Evolutionary conservation across 2,113 vertebrate genomes (phyloP), one percentile per base, ranked within the genome.

Genomic region (Menidia beryllina): DNA sequence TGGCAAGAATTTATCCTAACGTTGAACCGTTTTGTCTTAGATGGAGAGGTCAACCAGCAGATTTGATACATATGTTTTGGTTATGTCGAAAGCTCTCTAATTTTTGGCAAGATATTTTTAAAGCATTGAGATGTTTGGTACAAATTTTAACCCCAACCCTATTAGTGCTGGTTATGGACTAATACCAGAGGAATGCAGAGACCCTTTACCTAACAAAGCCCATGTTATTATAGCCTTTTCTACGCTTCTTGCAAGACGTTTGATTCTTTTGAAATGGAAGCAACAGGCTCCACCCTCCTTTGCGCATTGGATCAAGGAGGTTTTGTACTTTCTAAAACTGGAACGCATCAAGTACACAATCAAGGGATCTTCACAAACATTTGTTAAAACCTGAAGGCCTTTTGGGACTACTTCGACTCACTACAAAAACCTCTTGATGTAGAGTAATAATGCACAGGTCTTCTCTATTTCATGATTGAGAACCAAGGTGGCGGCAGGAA

Each of bases 41-140:
- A 43, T 54, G 39, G 13, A 62, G 19, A 62, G 58, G 59, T 12
- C 17, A 38, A 26, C 30, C 58, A 25, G 69, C 50, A 47, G 69
- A 71, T 38, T 13, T 62, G 15, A 20, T 43, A 14, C 26, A 54
- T 26, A 38, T 48, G 27, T 47, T 60, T 21, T 47, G 58, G 26
- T n/a, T 2, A 0, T 62, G 41, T 7, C n/a, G n/a, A n/a, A n/a
- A n/a, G n/a, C n/a, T n/a, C n/a, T n/a, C n/a, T n/a, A n/a, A n/a
- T n/a, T n/a, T n/a, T n/a, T n/a, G n/a, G n/a, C n/a, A n/a, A n/a
- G n/a, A n/a, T n/a, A n/a, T n/a, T n/a, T n/a, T n/a, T n/a, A n/a
- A n/a, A n/a, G n/a, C n/a, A n/a, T n/a, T n/a, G n/a, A n/a, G n/a
- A 70, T 70, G 56, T 52, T 52, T 70, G 8, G 39, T 23, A 52